phyloP scores from a whole-genome alignment of 2,888 invertebrate genomes.

The Acleris literana region DNA sequence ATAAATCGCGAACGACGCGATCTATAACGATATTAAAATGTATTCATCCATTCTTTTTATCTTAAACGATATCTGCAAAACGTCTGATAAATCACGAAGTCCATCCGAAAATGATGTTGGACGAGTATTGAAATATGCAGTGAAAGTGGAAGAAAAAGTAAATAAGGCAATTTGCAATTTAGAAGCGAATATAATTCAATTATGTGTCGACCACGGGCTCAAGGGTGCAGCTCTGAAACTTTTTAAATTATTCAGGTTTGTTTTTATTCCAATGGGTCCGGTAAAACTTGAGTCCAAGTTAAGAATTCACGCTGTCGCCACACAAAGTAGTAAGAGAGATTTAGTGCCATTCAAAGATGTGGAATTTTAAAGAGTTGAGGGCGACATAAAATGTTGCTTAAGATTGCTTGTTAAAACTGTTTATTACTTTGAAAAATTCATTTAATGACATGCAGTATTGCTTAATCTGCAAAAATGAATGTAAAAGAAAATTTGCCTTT shows the following conservation, averaged over 20 bases:
- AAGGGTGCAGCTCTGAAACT: slow-evolving; percentile 46
- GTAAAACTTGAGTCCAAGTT: slow-evolving; percentile 52
- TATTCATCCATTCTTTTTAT: slow-evolving; percentile 24
- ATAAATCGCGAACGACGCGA: slow-evolving; percentile 29
- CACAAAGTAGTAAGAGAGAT: slow-evolving; percentile 47
- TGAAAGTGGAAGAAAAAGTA: slow-evolving; percentile 44
- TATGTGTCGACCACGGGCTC: slow-evolving; percentile 47
- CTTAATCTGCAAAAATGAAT: too few species aligned
- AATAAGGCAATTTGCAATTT: slow-evolving; percentile 65
- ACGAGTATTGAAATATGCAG: slow-evolving; percentile 37
- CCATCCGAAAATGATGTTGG: slow-evolving; percentile 30
- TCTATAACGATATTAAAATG: slow-evolving; percentile 26
- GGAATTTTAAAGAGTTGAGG: slow-evolving; percentile 49
- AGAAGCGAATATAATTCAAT: slow-evolving; percentile 61
- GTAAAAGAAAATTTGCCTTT: too few species aligned
- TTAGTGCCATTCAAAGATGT: slow-evolving; percentile 50
- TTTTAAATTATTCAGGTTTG: slow-evolving; percentile 62
- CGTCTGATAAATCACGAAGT: slow-evolving; percentile 12
- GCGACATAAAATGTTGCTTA: slow-evolving; percentile 35
- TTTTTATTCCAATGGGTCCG: slow-evolving; percentile 48
- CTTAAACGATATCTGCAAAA: slow-evolving; percentile 15
- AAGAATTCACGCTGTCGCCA: slow-evolving; percentile 43
- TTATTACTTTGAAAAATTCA: background rate
- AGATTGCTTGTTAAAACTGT: slow-evolving; percentile 10
- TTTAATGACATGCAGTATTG: too few species aligned